Conservation (phyloP, 2,888 invertebrate genomes). For the Plagodis dolabraria region DNA sequence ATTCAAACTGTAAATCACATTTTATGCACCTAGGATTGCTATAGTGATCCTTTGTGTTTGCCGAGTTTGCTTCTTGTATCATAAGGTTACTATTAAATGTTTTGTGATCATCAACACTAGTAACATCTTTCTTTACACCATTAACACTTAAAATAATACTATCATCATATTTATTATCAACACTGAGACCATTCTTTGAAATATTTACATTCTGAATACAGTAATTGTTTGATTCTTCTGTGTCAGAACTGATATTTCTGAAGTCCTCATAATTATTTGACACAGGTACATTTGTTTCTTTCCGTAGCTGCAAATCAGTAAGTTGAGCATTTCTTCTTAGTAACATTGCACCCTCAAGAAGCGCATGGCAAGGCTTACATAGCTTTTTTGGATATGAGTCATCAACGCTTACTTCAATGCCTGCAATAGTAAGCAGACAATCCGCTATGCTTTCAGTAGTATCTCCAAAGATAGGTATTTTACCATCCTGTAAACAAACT, state of each 20-base stretch:
- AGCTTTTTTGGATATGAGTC: constrained; percentile 68
- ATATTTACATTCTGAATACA: too few species aligned
- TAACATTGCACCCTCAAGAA: constrained; percentile 66
- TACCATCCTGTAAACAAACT: constrained; percentile 70
- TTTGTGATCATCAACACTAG: constrained; percentile 17
- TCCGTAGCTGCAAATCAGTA: constrained; percentile 56
- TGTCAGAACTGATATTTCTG: constrained; percentile 3
- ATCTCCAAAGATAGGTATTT: constrained; percentile 60
- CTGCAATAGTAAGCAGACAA: constrained; percentile 55
- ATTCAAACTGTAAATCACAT: constrained; percentile 62
- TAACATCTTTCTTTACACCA: constrained; percentile 21
- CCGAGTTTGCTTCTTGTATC: constrained; percentile 32
- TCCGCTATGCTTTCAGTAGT: constrained; percentile 51
- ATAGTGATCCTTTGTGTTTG: background rate
- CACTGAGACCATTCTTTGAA: background rate
- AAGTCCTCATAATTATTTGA: constrained; percentile 32
- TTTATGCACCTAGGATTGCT: constrained; percentile 46
- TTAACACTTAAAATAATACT: background rate
- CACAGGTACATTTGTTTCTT: constrained; percentile 15
- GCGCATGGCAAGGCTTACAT: constrained; percentile 60
- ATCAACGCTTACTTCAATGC: constrained; percentile 53
- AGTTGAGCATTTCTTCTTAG: constrained; percentile 70
- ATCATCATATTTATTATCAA: background rate
- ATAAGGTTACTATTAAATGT: background rate
- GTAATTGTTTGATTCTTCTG: background rate